Conservation (phyloP, 2,113 vertebrate genomes). For the Cololabis saira region DNA sequence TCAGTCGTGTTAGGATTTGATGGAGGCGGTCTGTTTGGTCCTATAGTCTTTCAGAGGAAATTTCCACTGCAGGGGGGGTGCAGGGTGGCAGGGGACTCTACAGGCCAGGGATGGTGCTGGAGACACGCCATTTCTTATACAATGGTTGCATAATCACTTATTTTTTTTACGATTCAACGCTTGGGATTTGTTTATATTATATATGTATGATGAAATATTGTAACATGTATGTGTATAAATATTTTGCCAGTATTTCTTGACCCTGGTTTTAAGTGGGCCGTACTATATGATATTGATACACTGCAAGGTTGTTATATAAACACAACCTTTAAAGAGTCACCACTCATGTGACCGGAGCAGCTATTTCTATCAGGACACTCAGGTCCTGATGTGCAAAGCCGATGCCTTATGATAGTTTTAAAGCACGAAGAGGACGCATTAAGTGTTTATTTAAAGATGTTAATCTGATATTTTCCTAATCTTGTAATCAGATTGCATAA, state of each 20-base stretch:
- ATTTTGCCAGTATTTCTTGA: too few relatives aligned
- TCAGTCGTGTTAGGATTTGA: conserved; percentile 23
- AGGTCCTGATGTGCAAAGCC: not conserved
- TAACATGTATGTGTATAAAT: too few relatives aligned
- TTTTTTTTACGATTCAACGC: too few relatives aligned
- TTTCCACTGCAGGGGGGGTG: conserved; percentile 66
- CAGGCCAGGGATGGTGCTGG: conserved; percentile 23
- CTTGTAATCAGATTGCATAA: conserved; percentile 24
- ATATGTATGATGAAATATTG: too few relatives aligned
- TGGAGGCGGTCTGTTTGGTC: conserved; percentile 25
- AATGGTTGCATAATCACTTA: too few relatives aligned
- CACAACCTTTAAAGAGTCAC: not conserved
- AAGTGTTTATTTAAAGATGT: conserved; percentile 1
- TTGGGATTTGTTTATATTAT: too few relatives aligned
- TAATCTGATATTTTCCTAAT: conserved; percentile 10
- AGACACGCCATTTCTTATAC: not conserved
- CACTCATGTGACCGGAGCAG: conserved; percentile 37
- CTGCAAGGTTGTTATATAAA: conserved; percentile 21
- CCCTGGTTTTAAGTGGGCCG: too few relatives aligned
- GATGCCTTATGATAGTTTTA: not conserved
- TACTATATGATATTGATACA: not conserved
- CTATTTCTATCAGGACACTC: conserved; percentile 26
- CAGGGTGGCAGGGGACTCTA: not conserved
- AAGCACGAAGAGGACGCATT: not conserved
- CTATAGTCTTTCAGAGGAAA: conserved; percentile 63